A percentile compares a stretch with the other conserved stretches of the same genome.
phyloP scores from a whole-genome alignment of 2,113 vertebrate genomes.

The Cichladusa arquata region DNA sequence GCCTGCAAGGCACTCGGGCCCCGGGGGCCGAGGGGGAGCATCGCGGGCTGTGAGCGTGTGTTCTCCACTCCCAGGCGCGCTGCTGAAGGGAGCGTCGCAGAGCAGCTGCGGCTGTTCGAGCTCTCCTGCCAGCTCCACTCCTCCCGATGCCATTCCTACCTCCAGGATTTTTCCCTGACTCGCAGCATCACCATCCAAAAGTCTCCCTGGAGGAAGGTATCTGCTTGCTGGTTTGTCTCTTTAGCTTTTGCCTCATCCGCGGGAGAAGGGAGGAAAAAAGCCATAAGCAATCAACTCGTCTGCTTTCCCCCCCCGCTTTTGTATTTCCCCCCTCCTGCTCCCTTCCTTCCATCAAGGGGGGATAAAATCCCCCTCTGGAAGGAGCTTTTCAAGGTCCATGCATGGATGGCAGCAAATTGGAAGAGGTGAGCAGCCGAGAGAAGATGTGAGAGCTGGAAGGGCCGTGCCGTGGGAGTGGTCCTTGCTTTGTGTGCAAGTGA shows the following conservation, averaged over 20 bases:
- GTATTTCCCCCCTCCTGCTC: background rate
- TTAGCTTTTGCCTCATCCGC: slow-evolving; percentile 42
- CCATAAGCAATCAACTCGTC: background rate
- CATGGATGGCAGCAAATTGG: background rate
- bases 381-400: background rate
- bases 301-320: background rate
- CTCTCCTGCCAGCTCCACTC: slow-evolving; percentile 57
- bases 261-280: slow-evolving; percentile 26
- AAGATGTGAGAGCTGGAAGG: slow-evolving; percentile 60
- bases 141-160: slow-evolving; percentile 50
- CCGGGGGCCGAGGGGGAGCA: background rate
- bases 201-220: slow-evolving; percentile 76
- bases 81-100: background rate
- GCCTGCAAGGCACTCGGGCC: background rate
- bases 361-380: background rate
- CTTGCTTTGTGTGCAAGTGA: slow-evolving; percentile 72
- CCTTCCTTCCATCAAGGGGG: background rate
- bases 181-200: slow-evolving; percentile 55
- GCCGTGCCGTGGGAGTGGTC: slow-evolving; percentile 76
- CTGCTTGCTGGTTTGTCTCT: slow-evolving; percentile 67
- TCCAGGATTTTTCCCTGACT: slow-evolving; percentile 72
- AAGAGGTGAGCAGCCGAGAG: slow-evolving; percentile 46
- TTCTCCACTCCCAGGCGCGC: background rate
- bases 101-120: slow-evolving; percentile 17
- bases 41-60: background rate